Conservation (phyloP, 2,888 invertebrate species). For the Ophion obscuratus region DNA sequence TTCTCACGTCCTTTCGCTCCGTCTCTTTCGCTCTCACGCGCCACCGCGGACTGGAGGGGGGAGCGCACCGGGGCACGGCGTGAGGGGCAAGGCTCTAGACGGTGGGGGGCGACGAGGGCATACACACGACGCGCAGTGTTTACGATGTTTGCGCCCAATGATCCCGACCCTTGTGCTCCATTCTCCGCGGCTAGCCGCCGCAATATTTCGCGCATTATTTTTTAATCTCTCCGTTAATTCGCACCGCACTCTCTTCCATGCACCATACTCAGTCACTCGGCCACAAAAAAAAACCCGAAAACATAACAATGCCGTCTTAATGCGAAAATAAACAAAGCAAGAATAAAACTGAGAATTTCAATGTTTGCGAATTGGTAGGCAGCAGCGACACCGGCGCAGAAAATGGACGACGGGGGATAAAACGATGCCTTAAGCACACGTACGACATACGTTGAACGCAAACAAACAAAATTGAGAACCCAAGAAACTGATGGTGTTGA, state of each 20-base stretch:
- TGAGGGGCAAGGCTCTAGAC: not conserved
- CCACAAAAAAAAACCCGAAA: not conserved
- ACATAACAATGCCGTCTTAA: too few relatives aligned
- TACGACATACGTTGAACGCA: not conserved
- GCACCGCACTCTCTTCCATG: not conserved
- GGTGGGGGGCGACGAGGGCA: slow-evolving; percentile 21
- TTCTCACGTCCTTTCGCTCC: too few relatives aligned
- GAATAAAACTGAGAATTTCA: not conserved
- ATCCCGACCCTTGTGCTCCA: not conserved
- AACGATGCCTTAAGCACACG: not conserved
- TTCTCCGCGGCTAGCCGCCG: not conserved
- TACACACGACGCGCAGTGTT: slow-evolving; percentile 52
- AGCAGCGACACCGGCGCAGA: not conserved
- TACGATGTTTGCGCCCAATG: slow-evolving; percentile 51
- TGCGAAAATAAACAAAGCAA: not conserved
- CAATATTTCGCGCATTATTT: not conserved
- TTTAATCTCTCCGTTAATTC: not conserved
- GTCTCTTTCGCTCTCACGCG: slow-evolving; percentile 11
- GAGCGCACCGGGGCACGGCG: not conserved
- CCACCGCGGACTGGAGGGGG: not conserved
- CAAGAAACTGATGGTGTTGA: not conserved
- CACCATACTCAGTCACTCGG: not conserved
- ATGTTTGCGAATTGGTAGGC: not conserved
- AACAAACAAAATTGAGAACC: not conserved
- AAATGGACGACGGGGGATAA: too few relatives aligned